Percentiles rank a stretch among this genome's conserved stretches.
phyloP scores from a whole-genome alignment of 2,113 vertebrate genomes.

The Quiscalus mexicanus region DNA sequence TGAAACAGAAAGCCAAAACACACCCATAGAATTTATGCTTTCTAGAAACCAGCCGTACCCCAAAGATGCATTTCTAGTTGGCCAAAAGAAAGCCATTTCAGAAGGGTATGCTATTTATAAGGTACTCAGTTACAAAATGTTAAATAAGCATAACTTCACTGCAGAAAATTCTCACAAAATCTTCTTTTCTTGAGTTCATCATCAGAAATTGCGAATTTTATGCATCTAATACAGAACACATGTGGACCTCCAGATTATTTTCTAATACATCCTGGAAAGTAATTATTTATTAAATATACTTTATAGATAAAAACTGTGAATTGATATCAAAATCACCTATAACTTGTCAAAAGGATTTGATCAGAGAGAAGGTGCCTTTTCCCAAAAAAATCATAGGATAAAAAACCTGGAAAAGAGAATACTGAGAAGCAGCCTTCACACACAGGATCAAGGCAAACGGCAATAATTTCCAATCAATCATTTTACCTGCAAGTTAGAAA shows the following conservation, averaged over 20 bases:
- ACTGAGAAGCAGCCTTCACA: background rate
- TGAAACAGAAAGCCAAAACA: background rate
- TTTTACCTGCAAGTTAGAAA: background rate
- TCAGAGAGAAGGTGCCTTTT: background rate
- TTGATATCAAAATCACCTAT: background rate
- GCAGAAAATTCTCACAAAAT: background rate
- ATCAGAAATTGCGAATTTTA: background rate
- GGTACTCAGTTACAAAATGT: background rate
- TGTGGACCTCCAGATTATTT: background rate
- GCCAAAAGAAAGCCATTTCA: background rate
- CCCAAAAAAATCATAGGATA: background rate
- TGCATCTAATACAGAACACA: background rate
- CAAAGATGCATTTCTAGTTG: background rate
- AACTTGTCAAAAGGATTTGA: background rate
- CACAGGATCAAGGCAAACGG: background rate
- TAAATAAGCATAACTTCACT: background rate
- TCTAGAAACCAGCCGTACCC: background rate
- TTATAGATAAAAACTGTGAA: background rate
- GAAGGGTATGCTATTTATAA: background rate
- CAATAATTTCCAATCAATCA: background rate
- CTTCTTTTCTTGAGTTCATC: background rate
- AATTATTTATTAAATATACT: background rate
- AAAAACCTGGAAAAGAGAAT: background rate
- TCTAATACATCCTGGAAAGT: background rate
- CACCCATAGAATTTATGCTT: background rate